Base-by-base conservation (phyloP, 2,113 vertebrate species). In the Podiceps cristatus region DNA sequence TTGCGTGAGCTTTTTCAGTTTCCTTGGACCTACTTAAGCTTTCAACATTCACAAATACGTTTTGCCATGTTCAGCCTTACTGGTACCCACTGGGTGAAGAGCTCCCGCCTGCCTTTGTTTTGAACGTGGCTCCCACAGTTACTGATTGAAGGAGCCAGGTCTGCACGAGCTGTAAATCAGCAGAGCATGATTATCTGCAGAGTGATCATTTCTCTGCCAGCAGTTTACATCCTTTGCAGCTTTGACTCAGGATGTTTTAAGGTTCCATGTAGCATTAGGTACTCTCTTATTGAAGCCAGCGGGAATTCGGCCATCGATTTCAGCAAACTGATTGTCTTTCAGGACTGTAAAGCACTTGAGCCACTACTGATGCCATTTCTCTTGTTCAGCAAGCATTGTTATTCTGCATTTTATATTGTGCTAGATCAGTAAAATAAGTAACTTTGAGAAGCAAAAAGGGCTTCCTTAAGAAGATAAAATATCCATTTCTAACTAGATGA, bases 131-230 rank as follows among this genome's bases (percentile, higher is more conserved):
- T 88, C 28, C 50, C 25, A 14, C 20, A 13, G 11, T 52, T 71
- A 13, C 23, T 47, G 5, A 59, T 28, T 18, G 88, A 47, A 90
- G 82, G 59, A 91, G 37, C 29, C n/a, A 18, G 68, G n/a, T 59
- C 78, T 80, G 75, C 89, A 33, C 20, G 76, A 75, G 50, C 42
- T 90, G 9, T 88, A 92, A 90, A 88, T 86, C 75, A 81, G 59
- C 52, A 52, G 52, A 84, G 59, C 71, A n/a, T 45, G 7, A 69
- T 82, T 76, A 60, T 73, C 75, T 88, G 63, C 59, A 47, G 69
- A 66, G 45, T 4, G 13, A 56, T 71, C 29, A 18, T 67, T 69
- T 84, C 27, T 69, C 82, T 92, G 63, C 59, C 76, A 84, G 72
- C 68, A 84, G 29, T 77, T 86, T 67, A 31, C 31, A 44, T 67